Percentiles rank a stretch among this genome's conserved stretches.
These are phyloP conservation scores for Podarcis lilfordi DNA, from an alignment of 2,797 vertebrate species.

Conservation along the genomic window DNA sequence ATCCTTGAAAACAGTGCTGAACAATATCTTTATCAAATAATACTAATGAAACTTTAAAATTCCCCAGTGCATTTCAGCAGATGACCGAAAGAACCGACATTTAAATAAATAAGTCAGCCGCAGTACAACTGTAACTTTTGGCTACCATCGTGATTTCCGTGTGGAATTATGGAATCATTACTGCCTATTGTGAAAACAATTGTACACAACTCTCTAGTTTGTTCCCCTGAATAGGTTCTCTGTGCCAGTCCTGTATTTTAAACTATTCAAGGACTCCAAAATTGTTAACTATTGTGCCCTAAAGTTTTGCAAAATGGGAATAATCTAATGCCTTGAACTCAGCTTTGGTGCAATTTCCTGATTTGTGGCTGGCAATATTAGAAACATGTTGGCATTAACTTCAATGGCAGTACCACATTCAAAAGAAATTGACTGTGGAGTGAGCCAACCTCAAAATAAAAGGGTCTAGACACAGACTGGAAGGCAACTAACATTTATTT, in stretches of 20 bases:
- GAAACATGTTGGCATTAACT: conserved; percentile 4
- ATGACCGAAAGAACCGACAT: too few species aligned
- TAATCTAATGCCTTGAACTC: not conserved
- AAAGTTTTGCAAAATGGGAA: not conserved
- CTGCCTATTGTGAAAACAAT: not conserved
- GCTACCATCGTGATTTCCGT: not conserved
- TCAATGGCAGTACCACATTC: not conserved
- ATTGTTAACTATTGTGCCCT: not conserved
- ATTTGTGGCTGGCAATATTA: not conserved
- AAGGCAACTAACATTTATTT: not conserved
- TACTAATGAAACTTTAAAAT: too few species aligned
- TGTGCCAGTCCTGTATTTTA: not conserved
- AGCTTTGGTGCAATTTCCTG: not conserved
- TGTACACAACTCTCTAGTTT: not conserved
- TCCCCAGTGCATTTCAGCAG: too few species aligned
- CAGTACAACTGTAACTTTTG: not conserved
- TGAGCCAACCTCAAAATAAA: not conserved
- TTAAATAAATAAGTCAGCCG: too few species aligned
- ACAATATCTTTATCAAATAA: too few species aligned
- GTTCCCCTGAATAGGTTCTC: not conserved
- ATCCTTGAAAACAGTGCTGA: too few species aligned
- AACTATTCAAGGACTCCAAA: not conserved
- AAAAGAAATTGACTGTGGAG: not conserved
- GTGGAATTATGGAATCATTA: not conserved
- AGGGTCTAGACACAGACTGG: not conserved